Conservation (phyloP, 2,113 vertebrate species). For the Limanda limanda region DNA sequence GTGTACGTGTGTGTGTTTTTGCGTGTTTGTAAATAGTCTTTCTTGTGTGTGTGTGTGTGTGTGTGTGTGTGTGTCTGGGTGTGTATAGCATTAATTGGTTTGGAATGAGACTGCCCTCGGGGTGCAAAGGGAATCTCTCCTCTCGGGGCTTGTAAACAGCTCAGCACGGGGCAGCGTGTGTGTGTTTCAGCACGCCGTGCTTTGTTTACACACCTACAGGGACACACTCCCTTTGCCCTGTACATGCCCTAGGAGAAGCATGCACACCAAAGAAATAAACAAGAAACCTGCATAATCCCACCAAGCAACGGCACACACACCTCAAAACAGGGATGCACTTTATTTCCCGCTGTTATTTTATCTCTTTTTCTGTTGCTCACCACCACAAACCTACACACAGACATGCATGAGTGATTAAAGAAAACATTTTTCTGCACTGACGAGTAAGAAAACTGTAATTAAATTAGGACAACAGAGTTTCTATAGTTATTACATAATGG, state of each 20-base stretch:
- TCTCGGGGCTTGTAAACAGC: constrained; percentile 63
- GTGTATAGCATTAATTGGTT: constrained; percentile 30
- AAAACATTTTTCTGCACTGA: not conserved
- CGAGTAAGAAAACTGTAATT: not conserved
- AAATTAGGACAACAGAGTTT: not conserved
- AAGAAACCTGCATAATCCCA: constrained; percentile 58
- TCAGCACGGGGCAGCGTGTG: constrained; percentile 43
- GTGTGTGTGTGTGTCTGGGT: not conserved
- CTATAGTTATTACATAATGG: not conserved
- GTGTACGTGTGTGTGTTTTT: not conserved
- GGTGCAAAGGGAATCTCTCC: constrained; percentile 53
- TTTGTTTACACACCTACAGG: constrained; percentile 49
- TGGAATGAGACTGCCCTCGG: constrained; percentile 41
- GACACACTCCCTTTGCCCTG: constrained; percentile 56
- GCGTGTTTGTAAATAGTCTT: not conserved
- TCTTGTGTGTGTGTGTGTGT: no score
- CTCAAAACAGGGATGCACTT: constrained; percentile 21
- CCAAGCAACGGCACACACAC: constrained; percentile 12
- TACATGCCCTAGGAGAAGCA: constrained; percentile 42
- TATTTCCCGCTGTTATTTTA: constrained; percentile 20
- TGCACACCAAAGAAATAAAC: constrained; percentile 66
- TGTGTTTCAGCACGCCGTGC: constrained; percentile 14
- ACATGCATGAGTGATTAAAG: not conserved
- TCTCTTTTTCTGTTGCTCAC: constrained; percentile 3
- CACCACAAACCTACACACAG: not conserved